Evolutionary conservation across 2,113 vertebrate species (phyloP), one percentile per base, ranked within the genome.

Genomic region (Scomber colias): DNA sequence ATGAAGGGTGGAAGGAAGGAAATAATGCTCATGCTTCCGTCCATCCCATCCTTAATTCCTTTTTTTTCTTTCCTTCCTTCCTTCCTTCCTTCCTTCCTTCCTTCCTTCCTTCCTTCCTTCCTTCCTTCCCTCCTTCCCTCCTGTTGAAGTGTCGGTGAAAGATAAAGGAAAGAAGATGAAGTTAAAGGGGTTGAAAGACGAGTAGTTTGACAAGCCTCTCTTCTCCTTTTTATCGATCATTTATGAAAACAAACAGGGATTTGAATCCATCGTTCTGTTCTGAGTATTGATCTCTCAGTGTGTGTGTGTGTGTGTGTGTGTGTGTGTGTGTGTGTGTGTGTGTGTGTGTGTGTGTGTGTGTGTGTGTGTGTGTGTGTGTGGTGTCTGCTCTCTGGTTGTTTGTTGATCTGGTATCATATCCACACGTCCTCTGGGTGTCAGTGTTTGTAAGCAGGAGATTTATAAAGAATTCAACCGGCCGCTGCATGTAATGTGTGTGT

Each of bases 201-300:
- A 30, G 46, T 10, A 4, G 4, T 45, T 24, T 40, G 71, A 62
- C 13, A 8, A 45, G 40, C 60, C n/a, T 64, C 44, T 16, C 49
- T 53, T 30, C 40, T 11, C 21, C 24, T 85, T 73, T 80, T 35
- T 71, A 93, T 93, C 67, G 90, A 92, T 93, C 77, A 60, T 59
- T 65, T 81, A 81, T 92, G 92, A 88, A 94, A 91, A 93, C 87
- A 93, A 88, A 90, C 84, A 88, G 68, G 79, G 89, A 84, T 91
- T 90, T 90, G 71, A 91, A 87, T 90, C 86, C 78, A 44, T 71
- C 70, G 48, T 75, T 88, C 71, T 88, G 80, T 67, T 77, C 74
- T 77, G 76, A 61, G 78, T 86, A 53, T 91, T 81, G 51, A 57
- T 62, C 83, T 91, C 64, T 3, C 31, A 1, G 6, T 55, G 31